Base-by-base conservation (phyloP, 2,113 vertebrate genomes). In the Sebastes fasciatus region DNA sequence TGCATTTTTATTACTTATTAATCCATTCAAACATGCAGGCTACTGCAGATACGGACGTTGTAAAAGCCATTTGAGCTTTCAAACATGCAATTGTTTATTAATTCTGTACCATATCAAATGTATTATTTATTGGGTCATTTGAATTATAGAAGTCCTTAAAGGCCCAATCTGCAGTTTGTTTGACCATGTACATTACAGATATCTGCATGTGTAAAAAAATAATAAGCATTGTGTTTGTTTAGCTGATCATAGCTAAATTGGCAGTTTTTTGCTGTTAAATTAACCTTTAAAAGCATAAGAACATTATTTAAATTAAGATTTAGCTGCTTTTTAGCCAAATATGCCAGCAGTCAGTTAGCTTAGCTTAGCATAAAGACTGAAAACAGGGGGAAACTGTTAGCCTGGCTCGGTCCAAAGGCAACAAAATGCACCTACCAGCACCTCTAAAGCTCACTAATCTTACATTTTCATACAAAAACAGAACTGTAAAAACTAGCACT, bases 1-100 rank as follows among this genome's bases (percentile, higher is more conserved):
- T 65, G 55, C 62, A 48, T 83, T 55, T 87, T 62, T 74, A 82
- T 85, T 45, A 48, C 45, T 72, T 75, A 87, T 77, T 79, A 60
- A 71, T 80, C 75, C 2, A 16, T 43, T 79, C n/a, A 52, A 74
- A 83, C 58, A 63, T 60, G 48, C 23, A 51, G 46, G 5, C 52
- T 23, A n/a, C 42, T 23, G 68, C 49, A 70, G 52, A 62, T 45
- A 51, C 54, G 10, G 5, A 62, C 43, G 74, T 26, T 57, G 19
- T 10, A 42, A 76, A 64, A 51, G 17, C 10, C 21, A 48, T 51
- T 52, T 19, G 10, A 63, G 45, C 26, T 54, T n/a, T 63, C 1
- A 74, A 71, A 54, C 43, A 51, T 45, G 21, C n/a, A 49, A 23
- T 16, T 21, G 23, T 72, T 65, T 55, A 68, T 54, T 52, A 45